A percentile compares a stretch with the other conserved stretches of the same genome.
Evolutionary conservation across 2,888 invertebrate genomes (phyloP).

Genomic region (Hedya salicella): DNA sequence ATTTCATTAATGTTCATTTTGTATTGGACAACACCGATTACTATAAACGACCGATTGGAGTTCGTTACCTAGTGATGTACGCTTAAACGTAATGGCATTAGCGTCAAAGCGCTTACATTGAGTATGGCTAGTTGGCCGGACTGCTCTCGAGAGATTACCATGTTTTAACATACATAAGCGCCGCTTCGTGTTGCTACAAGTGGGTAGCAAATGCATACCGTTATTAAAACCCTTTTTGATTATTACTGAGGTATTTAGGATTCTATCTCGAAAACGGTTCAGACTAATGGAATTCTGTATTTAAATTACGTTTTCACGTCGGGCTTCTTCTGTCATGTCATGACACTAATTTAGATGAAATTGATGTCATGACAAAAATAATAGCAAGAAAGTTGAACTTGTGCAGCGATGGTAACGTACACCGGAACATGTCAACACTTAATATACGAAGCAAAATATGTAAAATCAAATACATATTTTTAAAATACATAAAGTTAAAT

Average conservation of each 20-base stretch:
- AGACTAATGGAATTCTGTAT: too few relatives aligned
- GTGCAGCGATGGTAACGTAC: too few relatives aligned
- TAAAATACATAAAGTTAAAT: too few relatives aligned
- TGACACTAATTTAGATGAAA: too few relatives aligned
- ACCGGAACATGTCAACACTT: too few relatives aligned
- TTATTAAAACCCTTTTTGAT: not conserved
- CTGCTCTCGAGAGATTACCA: conserved; percentile 36
- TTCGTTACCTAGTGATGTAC: conserved; percentile 8
- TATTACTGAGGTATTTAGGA: not conserved
- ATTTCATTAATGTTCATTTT: not conserved
- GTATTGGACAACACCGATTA: not conserved
- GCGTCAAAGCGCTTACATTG: conserved; percentile 29
- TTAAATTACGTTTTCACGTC: too few relatives aligned
- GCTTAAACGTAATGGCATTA: conserved; percentile 27
- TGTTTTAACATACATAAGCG: conserved; percentile 27
- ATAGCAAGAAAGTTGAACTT: too few relatives aligned
- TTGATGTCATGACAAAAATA: too few relatives aligned
- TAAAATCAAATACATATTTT: too few relatives aligned
- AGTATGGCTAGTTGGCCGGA: conserved; percentile 14
- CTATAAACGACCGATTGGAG: conserved; percentile 1
- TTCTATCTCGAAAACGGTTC: not conserved
- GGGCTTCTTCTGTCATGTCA: too few relatives aligned
- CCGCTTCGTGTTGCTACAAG: not conserved
- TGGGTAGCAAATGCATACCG: not conserved
- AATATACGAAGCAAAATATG: too few relatives aligned